Evolutionary conservation across 2,888 invertebrate species (phyloP).

Genomic region (Dynastes grantii): DNA sequence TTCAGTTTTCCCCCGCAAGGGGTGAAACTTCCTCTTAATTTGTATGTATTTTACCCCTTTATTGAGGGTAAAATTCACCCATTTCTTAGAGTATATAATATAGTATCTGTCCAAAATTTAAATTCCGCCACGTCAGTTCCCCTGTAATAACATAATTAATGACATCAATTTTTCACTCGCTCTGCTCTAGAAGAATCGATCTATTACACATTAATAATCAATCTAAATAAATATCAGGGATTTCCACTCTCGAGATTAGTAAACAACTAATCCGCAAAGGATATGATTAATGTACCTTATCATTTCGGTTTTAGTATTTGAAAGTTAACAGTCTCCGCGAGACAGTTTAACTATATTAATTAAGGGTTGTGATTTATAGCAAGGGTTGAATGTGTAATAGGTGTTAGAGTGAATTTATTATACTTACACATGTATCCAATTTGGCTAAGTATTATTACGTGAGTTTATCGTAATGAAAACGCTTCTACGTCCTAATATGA

Average conservation of each 20-base stretch:
- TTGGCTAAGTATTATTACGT: constrained; percentile 37
- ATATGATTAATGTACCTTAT: constrained; percentile 37
- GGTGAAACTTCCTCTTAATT: too few relatives aligned
- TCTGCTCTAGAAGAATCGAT: too few relatives aligned
- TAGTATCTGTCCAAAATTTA: too few relatives aligned
- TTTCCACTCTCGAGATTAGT: background rate
- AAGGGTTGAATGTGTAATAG: constrained; percentile 38
- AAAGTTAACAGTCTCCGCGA: constrained; percentile 39
- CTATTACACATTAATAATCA: too few relatives aligned
- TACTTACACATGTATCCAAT: constrained; percentile 38
- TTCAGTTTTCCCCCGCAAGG: too few relatives aligned
- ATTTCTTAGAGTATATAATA: too few relatives aligned
- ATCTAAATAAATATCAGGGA: too few relatives aligned
- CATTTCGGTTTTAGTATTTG: constrained; percentile 41
- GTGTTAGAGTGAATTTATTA: constrained; percentile 38
- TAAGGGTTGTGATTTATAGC: constrained; percentile 40
- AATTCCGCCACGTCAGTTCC: too few relatives aligned
- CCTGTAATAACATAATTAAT: too few relatives aligned
- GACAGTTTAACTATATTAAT: constrained; percentile 46
- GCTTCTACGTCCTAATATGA: background rate
- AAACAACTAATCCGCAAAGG: constrained; percentile 14
- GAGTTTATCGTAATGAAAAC: constrained; percentile 26
- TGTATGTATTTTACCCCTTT: too few relatives aligned
- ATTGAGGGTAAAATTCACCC: too few relatives aligned
- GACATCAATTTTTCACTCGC: too few relatives aligned